Evolutionary conservation across 1,140 invertebrate genomes (phyloP), one percentile per base, ranked within the genome.

Genomic region (Drosophila obscura): DNA sequence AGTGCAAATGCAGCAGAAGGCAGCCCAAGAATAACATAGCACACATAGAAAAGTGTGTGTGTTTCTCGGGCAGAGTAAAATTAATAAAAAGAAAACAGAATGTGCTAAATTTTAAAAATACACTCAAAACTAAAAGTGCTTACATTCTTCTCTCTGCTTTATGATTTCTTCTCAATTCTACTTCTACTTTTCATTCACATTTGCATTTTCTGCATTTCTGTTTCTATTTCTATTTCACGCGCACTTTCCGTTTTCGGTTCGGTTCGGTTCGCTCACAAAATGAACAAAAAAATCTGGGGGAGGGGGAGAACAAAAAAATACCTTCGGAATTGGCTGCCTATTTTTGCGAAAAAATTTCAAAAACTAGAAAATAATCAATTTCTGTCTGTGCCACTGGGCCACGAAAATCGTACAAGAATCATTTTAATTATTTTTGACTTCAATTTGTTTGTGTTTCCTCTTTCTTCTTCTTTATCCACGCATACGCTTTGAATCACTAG

Each of bases 401-500:
- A 58, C 51, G 49, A 53, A 48, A 43, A 60, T 55, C 66, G 11
- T 48, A 52, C 19, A 51, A 22, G 58, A 63, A 62, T 26, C 59
- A 61, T 62, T 74, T 57, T 15, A 46, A 87, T 85, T 82, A 87
- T 88, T 87, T 87, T 85, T 66, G 71, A 88, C 82, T 87, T 89
- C 84, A 88, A 87, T 87, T 87, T 87, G 71, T 83, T 87, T 87
- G 75, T 89, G 83, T 87, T 88, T 85, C 84, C 79, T 84, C 83
- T 83, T 74, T 79, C 61, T 82, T 66, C 61, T 80, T 76, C 72
- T 87, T 79, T 80, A 77, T 88, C 67, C 76, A 83, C 75, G 77
- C 78, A 87, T 81, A 76, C 81, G 83, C 82, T 82, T 88, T 82
- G 44, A 88, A 87, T 79, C 71, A 85, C 75, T 81, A 85, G 81